These are phyloP conservation scores for Muricea muricata DNA, from an alignment of 92 coral and sea anemone genomes.

Conservation along the genomic window DNA sequence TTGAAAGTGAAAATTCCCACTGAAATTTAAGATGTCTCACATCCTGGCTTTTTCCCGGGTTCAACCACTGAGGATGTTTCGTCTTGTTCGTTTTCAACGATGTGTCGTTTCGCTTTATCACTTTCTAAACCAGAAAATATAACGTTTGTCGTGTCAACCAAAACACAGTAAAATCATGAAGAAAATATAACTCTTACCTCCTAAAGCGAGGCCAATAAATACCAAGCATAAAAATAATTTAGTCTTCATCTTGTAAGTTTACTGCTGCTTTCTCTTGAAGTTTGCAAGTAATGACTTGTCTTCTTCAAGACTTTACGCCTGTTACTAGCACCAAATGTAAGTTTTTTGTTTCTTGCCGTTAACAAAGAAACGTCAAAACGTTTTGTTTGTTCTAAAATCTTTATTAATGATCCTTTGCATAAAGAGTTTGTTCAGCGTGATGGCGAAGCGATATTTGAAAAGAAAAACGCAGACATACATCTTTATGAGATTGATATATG, in stretches of 20 bases:
- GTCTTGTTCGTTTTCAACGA: background rate
- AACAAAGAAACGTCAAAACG: background rate
- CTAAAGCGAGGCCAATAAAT: background rate
- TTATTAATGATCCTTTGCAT: background rate
- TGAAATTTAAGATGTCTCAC: background rate
- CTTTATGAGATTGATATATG: background rate
- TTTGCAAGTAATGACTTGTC: background rate
- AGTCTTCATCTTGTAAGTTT: background rate
- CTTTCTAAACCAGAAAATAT: background rate
- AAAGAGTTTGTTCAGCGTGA: background rate
- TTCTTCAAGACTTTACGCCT: background rate
- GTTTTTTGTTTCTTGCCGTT: background rate
- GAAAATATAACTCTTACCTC: background rate
- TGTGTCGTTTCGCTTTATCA: background rate
- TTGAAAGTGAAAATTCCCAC: background rate
- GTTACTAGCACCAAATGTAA: background rate
- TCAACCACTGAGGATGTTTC: background rate
- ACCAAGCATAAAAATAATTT: background rate
- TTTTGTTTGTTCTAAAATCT: background rate
- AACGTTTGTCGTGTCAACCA: too few species aligned
- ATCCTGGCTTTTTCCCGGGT: background rate
- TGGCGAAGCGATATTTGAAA: background rate
- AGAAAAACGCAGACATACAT: background rate
- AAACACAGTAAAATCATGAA: background rate
- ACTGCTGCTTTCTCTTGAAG: background rate